Evolutionary conservation across 2,888 invertebrate genomes (phyloP), one percentile per base, ranked within the genome.

Genomic region (Melangyna quadrimaculata): DNA sequence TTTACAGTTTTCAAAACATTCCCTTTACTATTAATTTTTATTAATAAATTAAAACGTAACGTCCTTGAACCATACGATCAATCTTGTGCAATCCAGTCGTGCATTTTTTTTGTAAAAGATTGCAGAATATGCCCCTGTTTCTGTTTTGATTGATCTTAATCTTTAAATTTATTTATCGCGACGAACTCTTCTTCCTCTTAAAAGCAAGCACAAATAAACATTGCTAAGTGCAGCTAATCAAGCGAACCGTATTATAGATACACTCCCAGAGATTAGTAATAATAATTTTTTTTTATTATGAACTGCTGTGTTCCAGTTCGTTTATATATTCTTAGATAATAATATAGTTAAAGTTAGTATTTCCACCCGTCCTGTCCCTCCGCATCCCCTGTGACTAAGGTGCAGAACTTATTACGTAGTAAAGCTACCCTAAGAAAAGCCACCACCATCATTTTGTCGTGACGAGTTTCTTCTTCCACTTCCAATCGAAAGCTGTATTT

Each of bases 281-380:
- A 65, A 67, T 67, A 35, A 51, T 35, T 59, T 9, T 43, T n/a
- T 8, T 35, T 35, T 84, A 79, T 79, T 71, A 79, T 75, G 75
- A 79, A 71, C 71, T 72, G 69, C 67, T 74, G 71, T 74, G 78
- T 45, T 73, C 63, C 59, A 75, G 84, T 77, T 78, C 35, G 70
- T 53, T 83, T 74, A 65, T 74, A 65, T 74, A 74, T 74, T 67
- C 75, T 67, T 72, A 84, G 84, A 84, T 84, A 84, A 84, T 79
- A 35, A 75, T 84, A 75, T 84, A 78, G 51, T 48, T 35, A 8
- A 67, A 71, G 65, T 51, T 65, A 70, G 71, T 63, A 69, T 35
- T 40, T 55, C 14, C 55, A n/a, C n/a, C n/a, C n/a, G n/a, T n/a
- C n/a, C n/a, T n/a, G n/a, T n/a, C n/a, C n/a, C n/a, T n/a, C n/a